Conservation (phyloP, 1,140 invertebrate genomes). For the Anthonomus grandis region DNA sequence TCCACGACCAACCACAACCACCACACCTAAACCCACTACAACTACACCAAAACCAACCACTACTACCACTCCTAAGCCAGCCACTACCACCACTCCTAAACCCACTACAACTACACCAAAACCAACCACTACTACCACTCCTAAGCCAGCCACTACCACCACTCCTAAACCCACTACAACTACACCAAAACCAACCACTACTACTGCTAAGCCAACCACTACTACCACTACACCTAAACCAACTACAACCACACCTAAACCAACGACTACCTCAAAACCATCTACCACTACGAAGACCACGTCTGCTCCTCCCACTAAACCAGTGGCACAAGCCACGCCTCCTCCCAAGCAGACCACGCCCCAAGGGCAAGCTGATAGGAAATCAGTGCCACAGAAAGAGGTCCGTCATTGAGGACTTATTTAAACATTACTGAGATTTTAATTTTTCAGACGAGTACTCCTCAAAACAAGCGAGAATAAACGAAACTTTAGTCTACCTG, state of each 20-base stretch:
- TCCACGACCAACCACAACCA: conserved; percentile 18
- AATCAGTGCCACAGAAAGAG: too few relatives aligned
- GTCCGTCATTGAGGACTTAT: too few relatives aligned
- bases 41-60: conserved; percentile 31
- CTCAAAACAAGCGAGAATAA: too few relatives aligned
- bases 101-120: conserved; percentile 24
- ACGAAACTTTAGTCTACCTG: too few relatives aligned
- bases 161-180: conserved; percentile 36
- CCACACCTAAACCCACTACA: conserved; percentile 8
- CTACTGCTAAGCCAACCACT: conserved; percentile 32
- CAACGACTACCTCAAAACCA: conserved; percentile 24
- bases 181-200: conserved; percentile 33
- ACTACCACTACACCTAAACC: conserved; percentile 24
- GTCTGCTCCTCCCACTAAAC: conserved; percentile 23
- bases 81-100: conserved; percentile 20
- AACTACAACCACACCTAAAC: conserved; percentile 25
- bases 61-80: conserved; percentile 30
- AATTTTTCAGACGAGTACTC: too few relatives aligned
- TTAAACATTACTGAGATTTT: too few relatives aligned
- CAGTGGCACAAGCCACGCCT: conserved; percentile 1
- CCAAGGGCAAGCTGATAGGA: too few relatives aligned
- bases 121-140: conserved; percentile 28
- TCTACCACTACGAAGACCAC: conserved; percentile 14
- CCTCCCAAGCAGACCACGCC: background rate
- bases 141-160: conserved; percentile 33